Base-by-base conservation (phyloP, 2,797 vertebrate species). In the Dromococcyx pavoninus region DNA sequence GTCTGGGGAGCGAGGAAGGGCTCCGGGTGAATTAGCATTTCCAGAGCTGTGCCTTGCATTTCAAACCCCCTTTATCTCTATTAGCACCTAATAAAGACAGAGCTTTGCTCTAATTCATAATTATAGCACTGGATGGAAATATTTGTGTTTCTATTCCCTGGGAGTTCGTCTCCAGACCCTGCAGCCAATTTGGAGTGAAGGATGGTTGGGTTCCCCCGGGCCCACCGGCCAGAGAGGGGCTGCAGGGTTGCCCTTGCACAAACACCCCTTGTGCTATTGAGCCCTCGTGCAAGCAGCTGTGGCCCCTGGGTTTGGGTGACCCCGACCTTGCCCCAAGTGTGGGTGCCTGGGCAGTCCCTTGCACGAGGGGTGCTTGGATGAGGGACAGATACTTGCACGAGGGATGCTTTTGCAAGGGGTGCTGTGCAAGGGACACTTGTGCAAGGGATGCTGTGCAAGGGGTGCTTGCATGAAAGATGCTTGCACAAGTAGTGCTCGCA, bases 1-100 rank as follows among this genome's bases (percentile, higher is more conserved):
- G 86, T 28, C 88, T 62, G 96, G 95, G 81, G 76, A 94, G 87
- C 62, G 67, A 46, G 54, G 79, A 71, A 88, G 91, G 89, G 95
- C 95, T 96, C 94, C 6, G 35, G 78, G 94, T 96, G 94, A 94
- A 98, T 98, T 97, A 97, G 97, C 97, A 97, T 98, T 97, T 97
- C 89, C 86, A 92, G 77, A 92, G 96, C 95, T 95, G 97, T 93
- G 96, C 94, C 95, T 80, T 58, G 92, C 97, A 96, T 97, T 94
- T 87, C 95, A 96, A 97, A 94, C 61, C 97, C 89, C 94, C 93
- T 96, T 96, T 96, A 95, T 97, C 97, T 97, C 97, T 94, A 96
- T 97, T 97, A 97, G 96, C 91, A 95, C 96, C 97, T 98, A 97
- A 98, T 97, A 94, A 97, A 97, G 97, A 97, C 95, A 57, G 86